Percentiles rank a stretch among this genome's conserved stretches.
Evolutionary conservation across 2,113 vertebrate species (phyloP).

Genomic region (Paedocypris sp.): DNA sequence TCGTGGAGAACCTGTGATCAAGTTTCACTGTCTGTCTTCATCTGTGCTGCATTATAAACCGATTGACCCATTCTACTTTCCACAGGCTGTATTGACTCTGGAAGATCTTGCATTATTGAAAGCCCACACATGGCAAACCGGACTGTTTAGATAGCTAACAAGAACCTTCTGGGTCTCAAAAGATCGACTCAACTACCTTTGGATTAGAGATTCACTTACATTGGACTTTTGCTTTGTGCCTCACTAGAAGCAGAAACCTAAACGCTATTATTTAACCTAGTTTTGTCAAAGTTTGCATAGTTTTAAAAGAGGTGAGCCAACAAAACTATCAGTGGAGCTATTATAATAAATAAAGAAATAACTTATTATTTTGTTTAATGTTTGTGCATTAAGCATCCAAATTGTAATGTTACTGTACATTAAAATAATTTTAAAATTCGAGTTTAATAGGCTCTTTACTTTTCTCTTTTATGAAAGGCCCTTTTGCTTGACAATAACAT

Average conservation of each 20-base stretch:
- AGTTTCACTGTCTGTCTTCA: conserved; percentile 37
- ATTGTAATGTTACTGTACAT: too few relatives aligned
- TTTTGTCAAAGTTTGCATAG: background rate
- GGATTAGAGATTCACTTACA: background rate
- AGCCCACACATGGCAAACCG: conserved; percentile 21
- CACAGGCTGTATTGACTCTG: conserved; percentile 48
- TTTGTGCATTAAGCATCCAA: too few relatives aligned
- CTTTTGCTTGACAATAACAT: too few relatives aligned
- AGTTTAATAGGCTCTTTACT: too few relatives aligned
- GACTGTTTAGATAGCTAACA: conserved; percentile 49
- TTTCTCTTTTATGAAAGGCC: too few relatives aligned
- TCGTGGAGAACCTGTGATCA: conserved; percentile 1
- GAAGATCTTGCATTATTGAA: conserved; percentile 35
- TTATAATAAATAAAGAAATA: too few relatives aligned
- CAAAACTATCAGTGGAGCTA: too few relatives aligned
- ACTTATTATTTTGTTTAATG: too few relatives aligned
- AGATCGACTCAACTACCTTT: background rate
- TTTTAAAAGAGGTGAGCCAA: background rate
- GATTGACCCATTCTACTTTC: conserved; percentile 38
- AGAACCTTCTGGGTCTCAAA: conserved; percentile 47
- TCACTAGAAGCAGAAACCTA: background rate
- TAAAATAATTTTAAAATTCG: too few relatives aligned
- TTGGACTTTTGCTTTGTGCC: too few relatives aligned
- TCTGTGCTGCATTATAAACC: conserved; percentile 52
- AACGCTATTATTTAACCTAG: too few relatives aligned